Conservation (phyloP, 2,888 invertebrate species). For the Keiferia lycopersicella region DNA sequence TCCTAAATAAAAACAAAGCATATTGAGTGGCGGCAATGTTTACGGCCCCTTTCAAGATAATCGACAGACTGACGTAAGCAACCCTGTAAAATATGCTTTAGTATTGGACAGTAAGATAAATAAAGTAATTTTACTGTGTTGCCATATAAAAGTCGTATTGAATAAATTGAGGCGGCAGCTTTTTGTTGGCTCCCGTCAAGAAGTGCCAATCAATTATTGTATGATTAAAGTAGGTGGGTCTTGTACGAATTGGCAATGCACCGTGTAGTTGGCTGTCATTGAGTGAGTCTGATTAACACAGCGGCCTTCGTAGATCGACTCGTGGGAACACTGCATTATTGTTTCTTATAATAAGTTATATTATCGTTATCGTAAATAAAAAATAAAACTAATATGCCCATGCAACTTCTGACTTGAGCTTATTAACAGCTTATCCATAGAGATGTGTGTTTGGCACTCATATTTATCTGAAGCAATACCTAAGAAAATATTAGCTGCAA, state of each 20-base stretch:
- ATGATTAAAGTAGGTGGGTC: conserved; percentile 56
- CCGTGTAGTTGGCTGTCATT: conserved; percentile 45
- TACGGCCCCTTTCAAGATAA: conserved; percentile 32
- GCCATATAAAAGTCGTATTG: conserved; percentile 35
- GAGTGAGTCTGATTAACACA: conserved; percentile 49
- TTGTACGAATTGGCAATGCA: conserved; percentile 55
- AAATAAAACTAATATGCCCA: too few species aligned
- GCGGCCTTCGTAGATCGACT: conserved; percentile 51
- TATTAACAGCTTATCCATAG: too few species aligned
- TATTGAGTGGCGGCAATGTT: conserved; percentile 17
- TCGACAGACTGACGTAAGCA: conserved; percentile 44
- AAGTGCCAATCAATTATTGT: conserved; percentile 60
- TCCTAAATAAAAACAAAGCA: conserved; percentile 24
- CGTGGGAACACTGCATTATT: conserved; percentile 60
- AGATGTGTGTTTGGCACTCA: too few species aligned
- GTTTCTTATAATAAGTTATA: conserved; percentile 41
- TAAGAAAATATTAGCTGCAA: too few species aligned
- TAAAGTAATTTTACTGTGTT: conserved; percentile 50
- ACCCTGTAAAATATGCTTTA: conserved; percentile 44
- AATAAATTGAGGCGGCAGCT: conserved; percentile 37
- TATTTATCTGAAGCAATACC: too few species aligned
- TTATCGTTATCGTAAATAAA: conserved; percentile 27
- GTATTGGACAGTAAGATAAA: conserved; percentile 42
- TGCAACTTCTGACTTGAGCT: too few species aligned
- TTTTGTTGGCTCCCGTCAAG: conserved; percentile 49